phyloP scores from a whole-genome alignment of 2,888 invertebrate genomes.

The Nasonovia ribisnigri region DNA sequence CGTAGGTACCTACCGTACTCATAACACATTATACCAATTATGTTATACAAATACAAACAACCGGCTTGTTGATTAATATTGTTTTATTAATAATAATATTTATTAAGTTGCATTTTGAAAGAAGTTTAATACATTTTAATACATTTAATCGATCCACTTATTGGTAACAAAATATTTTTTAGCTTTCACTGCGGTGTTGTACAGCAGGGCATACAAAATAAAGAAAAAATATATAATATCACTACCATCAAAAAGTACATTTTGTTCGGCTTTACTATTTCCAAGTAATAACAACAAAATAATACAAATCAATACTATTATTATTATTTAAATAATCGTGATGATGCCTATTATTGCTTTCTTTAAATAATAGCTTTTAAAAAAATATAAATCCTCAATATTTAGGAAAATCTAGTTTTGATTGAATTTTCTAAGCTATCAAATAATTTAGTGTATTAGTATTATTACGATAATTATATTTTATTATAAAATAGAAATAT shows the following conservation, averaged over 20 bases:
- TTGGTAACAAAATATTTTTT: background rate
- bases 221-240: background rate
- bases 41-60: slow-evolving; percentile 23
- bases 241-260: background rate
- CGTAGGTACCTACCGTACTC: background rate
- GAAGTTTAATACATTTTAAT: background rate
- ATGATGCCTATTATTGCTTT: background rate
- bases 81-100: slow-evolving; percentile 26
- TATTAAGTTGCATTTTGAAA: background rate
- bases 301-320: background rate
- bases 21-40: background rate
- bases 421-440: background rate
- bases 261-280: background rate
- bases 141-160: background rate
- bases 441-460: background rate
- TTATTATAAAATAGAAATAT: background rate
- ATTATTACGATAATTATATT: background rate
- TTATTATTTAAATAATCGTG: background rate
- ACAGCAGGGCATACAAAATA: background rate
- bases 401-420: background rate
- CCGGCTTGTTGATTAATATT: slow-evolving; percentile 12
- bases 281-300: background rate
- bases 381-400: background rate
- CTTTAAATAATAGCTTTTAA: background rate
- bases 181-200: background rate